Evolutionary conservation across 2,888 invertebrate species (phyloP).

Genomic region (Cephus rjabovi): DNA sequence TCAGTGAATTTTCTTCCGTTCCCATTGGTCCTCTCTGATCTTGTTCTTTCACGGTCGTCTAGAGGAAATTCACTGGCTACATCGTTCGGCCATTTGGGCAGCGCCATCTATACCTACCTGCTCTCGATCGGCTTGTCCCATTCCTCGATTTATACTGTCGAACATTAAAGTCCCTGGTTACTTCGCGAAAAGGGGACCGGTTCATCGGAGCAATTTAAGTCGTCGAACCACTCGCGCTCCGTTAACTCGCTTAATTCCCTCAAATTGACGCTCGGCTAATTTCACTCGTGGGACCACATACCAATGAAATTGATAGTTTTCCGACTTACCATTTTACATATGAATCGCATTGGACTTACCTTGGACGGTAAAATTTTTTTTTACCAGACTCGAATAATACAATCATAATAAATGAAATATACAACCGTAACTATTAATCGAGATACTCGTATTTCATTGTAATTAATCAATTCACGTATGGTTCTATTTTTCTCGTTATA

Average conservation of each 20-base stretch:
- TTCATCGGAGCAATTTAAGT: conserved; percentile 27
- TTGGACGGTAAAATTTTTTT: background rate
- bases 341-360: background rate
- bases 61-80: conserved; percentile 40
- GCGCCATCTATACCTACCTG: conserved; percentile 41
- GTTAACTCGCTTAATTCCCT: conserved; percentile 19
- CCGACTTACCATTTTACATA: background rate
- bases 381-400: background rate
- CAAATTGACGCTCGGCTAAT: background rate
- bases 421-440: background rate
- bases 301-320: background rate
- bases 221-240: conserved; percentile 22
- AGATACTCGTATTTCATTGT: background rate
- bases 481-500: background rate
- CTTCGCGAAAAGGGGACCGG: conserved; percentile 34
- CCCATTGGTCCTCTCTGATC: background rate
- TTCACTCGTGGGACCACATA: background rate
- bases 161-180: conserved; percentile 42
- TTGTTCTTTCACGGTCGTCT: background rate
- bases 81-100: conserved; percentile 48
- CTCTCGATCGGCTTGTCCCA: conserved; percentile 19
- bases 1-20: background rate
- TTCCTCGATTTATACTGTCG: conserved; percentile 40
- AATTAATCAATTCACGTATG: background rate
- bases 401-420: background rate